These are phyloP conservation scores for Thamnophis sirtalis DNA, from an alignment of 2,113 vertebrate genomes.

Conservation along the genomic window DNA sequence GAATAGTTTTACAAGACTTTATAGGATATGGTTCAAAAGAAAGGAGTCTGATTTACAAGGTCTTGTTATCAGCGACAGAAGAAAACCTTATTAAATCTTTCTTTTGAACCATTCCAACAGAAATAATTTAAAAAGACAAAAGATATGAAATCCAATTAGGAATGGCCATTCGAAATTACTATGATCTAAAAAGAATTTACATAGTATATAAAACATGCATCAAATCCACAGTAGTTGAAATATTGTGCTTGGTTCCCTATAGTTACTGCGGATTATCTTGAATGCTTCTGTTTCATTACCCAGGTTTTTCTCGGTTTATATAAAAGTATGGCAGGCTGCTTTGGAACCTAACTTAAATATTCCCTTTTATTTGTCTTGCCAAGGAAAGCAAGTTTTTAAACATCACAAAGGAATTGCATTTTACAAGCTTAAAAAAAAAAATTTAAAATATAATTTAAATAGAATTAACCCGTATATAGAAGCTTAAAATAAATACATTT, in stretches of 20 bases:
- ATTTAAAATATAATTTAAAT: slow-evolving; percentile 34
- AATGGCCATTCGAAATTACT: slow-evolving; percentile 24
- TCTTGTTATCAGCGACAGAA: neutral
- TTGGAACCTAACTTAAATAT: accelerated
- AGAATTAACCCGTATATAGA: slow-evolving; percentile 53
- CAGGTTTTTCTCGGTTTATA: neutral
- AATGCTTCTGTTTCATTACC: neutral
- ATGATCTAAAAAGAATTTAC: slow-evolving; percentile 14
- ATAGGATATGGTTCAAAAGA: slow-evolving; percentile 19
- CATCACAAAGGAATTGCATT: slow-evolving; percentile 13
- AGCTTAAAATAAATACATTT: slow-evolving; percentile 55
- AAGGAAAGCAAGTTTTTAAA: slow-evolving; percentile 5
- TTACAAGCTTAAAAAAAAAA: slow-evolving; percentile 45
- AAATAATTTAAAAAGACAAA: slow-evolving; percentile 5
- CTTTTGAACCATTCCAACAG: neutral
- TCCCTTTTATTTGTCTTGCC: slow-evolving; percentile 1
- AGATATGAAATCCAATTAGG: slow-evolving; percentile 26
- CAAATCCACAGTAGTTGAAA: slow-evolving; percentile 32
- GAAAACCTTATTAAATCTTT: neutral
- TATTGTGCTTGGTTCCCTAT: slow-evolving; percentile 4
- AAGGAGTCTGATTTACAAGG: slow-evolving; percentile 30
- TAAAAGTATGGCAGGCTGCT: neutral
- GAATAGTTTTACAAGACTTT: slow-evolving; percentile 33
- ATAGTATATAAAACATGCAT: slow-evolving; percentile 27
- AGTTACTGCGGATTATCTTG: neutral